Evolutionary conservation across 2,113 vertebrate genomes (phyloP).

Genomic region (Dinomys branickii): DNA sequence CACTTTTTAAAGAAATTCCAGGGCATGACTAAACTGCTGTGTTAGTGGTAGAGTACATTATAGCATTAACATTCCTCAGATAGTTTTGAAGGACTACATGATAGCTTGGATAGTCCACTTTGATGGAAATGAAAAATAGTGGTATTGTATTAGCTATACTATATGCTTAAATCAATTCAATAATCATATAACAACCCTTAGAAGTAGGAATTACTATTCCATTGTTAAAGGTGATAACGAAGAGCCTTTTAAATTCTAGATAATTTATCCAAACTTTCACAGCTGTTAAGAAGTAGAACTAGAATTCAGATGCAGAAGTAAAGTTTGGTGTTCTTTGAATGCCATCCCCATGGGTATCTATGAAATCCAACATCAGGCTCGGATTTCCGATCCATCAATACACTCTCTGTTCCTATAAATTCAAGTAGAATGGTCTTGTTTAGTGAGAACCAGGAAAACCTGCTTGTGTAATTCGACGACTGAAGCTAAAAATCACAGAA

Average conservation of each 20-base stretch:
- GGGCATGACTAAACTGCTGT: background rate
- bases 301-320: background rate
- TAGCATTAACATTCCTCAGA: background rate
- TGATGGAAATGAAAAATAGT: background rate
- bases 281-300: background rate
- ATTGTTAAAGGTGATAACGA: background rate
- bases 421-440: constrained; percentile 14
- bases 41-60: background rate
- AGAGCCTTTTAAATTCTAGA: background rate
- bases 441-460: constrained; percentile 12
- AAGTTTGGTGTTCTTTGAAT: background rate
- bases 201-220: background rate
- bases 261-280: background rate
- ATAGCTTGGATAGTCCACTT: background rate
- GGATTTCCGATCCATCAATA: background rate
- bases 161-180: background rate
- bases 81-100: background rate
- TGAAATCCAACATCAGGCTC: background rate
- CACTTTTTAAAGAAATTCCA: background rate
- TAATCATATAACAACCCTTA: background rate
- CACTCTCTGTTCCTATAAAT: constrained; percentile 26
- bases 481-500: constrained; percentile 64
- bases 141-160: background rate
- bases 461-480: constrained; percentile 2
- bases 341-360: background rate